Evolutionary conservation across 2,113 vertebrate species (phyloP).

Genomic region (Gymnocephalus cernua): DNA sequence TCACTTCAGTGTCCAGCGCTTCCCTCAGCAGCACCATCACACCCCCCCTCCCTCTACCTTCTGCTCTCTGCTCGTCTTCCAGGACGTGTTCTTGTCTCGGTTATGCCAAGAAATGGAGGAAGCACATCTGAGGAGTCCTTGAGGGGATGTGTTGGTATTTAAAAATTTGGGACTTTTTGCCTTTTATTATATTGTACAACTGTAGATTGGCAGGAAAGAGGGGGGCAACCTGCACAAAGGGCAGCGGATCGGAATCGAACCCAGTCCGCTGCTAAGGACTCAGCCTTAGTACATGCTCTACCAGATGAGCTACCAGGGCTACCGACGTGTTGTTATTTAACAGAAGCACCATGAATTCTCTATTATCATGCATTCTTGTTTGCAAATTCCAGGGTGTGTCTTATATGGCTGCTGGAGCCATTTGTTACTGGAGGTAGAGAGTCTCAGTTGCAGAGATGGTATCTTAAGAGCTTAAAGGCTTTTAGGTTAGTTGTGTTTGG

Average conservation of each 20-base stretch:
- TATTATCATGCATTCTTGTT: constrained; percentile 24
- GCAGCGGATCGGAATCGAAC: no score
- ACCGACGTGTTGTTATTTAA: constrained; percentile 18
- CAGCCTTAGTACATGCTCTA: no score
- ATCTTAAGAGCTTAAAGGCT: neutral
- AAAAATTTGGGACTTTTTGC: neutral
- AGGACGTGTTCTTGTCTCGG: constrained; percentile 17
- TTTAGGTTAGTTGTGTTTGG: constrained; percentile 18
- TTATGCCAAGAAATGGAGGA: constrained; percentile 33
- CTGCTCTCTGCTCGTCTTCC: constrained; percentile 39
- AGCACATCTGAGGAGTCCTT: constrained; percentile 25
- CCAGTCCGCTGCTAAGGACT: no score
- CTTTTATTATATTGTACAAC: no score
- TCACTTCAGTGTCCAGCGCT: constrained; percentile 49
- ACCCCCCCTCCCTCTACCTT: constrained; percentile 12
- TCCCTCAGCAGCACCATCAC: constrained; percentile 27
- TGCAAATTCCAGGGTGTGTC: constrained; percentile 22
- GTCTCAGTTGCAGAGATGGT: neutral
- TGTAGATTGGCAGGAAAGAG: no score
- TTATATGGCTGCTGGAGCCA: neutral
- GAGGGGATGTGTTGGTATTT: constrained; percentile 21
- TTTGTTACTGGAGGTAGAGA: constrained; percentile 1
- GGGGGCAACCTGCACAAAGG: no score
- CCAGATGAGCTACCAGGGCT: no score
- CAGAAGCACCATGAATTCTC: constrained; percentile 15